A percentile compares a stretch with the other conserved stretches of the same genome.
These are phyloP conservation scores for Hipposideros larvatus DNA, from an alignment of 2,797 vertebrate genomes.

Conservation along the genomic window DNA sequence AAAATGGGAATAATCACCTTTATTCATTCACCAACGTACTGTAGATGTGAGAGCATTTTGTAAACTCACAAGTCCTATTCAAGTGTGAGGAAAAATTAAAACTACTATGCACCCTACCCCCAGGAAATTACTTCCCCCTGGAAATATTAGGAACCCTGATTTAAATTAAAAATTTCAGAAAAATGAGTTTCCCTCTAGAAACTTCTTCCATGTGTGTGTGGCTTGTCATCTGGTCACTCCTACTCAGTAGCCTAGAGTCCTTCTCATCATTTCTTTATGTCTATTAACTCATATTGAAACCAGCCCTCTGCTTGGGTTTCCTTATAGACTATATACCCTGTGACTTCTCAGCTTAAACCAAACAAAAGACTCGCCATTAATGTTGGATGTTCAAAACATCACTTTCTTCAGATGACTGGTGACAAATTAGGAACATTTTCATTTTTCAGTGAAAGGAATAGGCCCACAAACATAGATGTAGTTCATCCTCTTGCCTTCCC, in stretches of 20 bases:
- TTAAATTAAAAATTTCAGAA: background rate
- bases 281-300: background rate
- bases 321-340: background rate
- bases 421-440: constrained; percentile 27
- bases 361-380: background rate
- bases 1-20: background rate
- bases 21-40: background rate
- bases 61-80: background rate
- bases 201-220: background rate
- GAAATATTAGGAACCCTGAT: background rate
- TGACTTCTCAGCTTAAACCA: background rate
- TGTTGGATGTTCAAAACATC: background rate
- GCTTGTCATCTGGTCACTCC: background rate
- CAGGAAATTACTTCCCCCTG: background rate
- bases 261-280: background rate
- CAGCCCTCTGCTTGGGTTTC: background rate
- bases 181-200: background rate
- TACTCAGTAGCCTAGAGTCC: rapidly evolving
- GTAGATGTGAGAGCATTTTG: background rate
- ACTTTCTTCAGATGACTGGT: background rate
- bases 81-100: background rate
- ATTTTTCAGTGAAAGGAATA: background rate
- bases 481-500: background rate
- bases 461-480: background rate
- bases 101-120: background rate